Evolutionary conservation across 2,113 vertebrate species (phyloP).

Genomic region (Pongo abelii): DNA sequence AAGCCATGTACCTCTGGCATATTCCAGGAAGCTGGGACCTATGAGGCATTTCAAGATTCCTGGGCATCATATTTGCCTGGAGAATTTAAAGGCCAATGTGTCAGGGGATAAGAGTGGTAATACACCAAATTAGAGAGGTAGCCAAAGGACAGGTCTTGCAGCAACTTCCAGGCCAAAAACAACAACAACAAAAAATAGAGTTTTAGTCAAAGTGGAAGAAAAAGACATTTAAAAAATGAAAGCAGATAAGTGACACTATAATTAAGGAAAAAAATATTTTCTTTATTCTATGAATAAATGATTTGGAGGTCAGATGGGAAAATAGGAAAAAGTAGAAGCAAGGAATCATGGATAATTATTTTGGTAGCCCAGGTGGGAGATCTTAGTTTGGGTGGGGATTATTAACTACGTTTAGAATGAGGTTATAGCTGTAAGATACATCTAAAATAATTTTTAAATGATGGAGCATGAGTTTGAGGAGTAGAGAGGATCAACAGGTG

Average conservation of each 20-base stretch:
- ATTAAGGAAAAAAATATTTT: not conserved
- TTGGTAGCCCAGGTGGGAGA: not conserved
- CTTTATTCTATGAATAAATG: not conserved
- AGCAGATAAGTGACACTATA: not conserved
- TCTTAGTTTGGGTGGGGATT: not conserved
- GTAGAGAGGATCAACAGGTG: not conserved
- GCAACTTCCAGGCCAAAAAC: not conserved
- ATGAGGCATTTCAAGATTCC: not conserved
- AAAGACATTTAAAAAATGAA: not conserved
- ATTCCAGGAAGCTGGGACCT: not conserved
- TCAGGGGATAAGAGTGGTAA: not conserved
- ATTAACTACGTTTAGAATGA: not conserved
- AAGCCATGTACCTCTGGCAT: accelerated
- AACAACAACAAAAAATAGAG: not conserved
- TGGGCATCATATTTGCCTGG: not conserved
- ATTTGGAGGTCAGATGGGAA: not conserved
- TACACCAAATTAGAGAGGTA: not conserved
- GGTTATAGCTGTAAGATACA: not conserved
- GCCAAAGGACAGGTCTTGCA: not conserved
- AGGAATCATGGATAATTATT: not conserved
- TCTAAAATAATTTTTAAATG: not conserved
- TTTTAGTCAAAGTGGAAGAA: not conserved
- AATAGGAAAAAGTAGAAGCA: not conserved
- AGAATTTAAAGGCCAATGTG: not conserved
- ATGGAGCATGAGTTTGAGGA: not conserved